These are phyloP conservation scores for Apamea monoglypha DNA, from an alignment of 2,888 invertebrate species.

Conservation along the genomic window DNA sequence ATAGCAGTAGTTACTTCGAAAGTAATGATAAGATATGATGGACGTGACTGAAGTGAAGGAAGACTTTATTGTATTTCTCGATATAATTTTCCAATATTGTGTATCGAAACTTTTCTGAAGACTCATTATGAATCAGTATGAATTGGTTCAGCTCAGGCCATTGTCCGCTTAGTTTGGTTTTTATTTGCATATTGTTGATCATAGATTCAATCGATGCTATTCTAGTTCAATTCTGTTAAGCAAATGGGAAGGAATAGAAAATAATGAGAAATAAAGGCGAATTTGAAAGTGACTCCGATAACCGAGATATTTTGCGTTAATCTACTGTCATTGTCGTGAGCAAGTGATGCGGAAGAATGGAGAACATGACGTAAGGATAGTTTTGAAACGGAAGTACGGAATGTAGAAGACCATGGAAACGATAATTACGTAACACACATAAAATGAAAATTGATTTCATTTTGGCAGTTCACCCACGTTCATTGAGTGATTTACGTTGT, in stretches of 20 bases:
- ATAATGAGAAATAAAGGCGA: neutral
- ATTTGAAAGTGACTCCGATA: neutral
- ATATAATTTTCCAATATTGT: neutral
- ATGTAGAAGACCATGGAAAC: neutral
- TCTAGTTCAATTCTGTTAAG: neutral
- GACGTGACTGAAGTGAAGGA: neutral
- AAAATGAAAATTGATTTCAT: neutral
- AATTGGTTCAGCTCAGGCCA: conserved; percentile 13
- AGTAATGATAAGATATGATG: neutral
- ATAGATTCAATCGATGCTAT: neutral
- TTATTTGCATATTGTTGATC: conserved; percentile 21
- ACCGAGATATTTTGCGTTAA: neutral
- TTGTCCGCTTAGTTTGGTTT: neutral
- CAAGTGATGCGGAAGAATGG: neutral
- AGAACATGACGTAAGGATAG: neutral
- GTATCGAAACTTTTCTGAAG: neutral
- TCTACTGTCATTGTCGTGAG: neutral
- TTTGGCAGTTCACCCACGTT: neutral
- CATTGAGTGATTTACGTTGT: neutral
- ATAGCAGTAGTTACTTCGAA: too few species aligned
- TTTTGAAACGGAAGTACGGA: neutral
- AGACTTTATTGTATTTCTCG: neutral
- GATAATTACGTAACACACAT: neutral
- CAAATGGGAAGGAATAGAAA: too few species aligned
- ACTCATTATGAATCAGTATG: neutral